Conservation (phyloP, 2,113 vertebrate genomes). For the Aegithalos caudatus region DNA sequence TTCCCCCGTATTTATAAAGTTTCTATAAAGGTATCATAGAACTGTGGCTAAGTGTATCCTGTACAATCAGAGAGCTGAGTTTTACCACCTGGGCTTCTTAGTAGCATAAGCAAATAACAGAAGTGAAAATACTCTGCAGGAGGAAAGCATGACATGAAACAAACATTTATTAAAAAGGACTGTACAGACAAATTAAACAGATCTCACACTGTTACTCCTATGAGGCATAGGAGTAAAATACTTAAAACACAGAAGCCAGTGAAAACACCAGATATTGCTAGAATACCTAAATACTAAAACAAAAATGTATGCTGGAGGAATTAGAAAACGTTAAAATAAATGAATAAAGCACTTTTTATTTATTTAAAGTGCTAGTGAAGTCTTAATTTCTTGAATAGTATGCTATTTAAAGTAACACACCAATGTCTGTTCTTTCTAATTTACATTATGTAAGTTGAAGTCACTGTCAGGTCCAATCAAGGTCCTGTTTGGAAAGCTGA, state of each 20-base stretch:
- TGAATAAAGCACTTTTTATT: not conserved
- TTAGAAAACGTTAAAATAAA: not conserved
- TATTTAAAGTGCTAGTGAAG: not conserved
- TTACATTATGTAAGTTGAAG: not conserved
- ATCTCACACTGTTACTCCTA: constrained; percentile 14
- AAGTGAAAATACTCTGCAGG: not conserved
- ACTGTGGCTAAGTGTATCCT: not conserved
- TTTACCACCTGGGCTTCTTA: not conserved
- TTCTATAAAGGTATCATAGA: not conserved
- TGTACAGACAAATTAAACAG: constrained; percentile 36
- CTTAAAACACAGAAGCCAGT: constrained; percentile 11
- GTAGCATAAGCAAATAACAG: not conserved
- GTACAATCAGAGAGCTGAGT: not conserved
- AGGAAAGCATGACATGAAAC: constrained; percentile 11
- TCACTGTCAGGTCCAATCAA: not conserved
- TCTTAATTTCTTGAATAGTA: not conserved
- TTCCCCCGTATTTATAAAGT: not conserved
- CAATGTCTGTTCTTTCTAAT: not conserved
- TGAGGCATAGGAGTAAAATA: constrained; percentile 2
- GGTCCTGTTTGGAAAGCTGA: not conserved
- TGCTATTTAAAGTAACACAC: not conserved
- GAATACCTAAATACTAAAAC: not conserved
- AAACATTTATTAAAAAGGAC: constrained; percentile 56
- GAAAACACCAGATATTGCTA: not conserved
- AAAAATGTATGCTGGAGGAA: not conserved